Percentiles rank a stretch among this genome's conserved stretches.
Evolutionary conservation across 2,797 vertebrate species (phyloP).

Genomic region (Melanotaenia boesemani): DNA sequence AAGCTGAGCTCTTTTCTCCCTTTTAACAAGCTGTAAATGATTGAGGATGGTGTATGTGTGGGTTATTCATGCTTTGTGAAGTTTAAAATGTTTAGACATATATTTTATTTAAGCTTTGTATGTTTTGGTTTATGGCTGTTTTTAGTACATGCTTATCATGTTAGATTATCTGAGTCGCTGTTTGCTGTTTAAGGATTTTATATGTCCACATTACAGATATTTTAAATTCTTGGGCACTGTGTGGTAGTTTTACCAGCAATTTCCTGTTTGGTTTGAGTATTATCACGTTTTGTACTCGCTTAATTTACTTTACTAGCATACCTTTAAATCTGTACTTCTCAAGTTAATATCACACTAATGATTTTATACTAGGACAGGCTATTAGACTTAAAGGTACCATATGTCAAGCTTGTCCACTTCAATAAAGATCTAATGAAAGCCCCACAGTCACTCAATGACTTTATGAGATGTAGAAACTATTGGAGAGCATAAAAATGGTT

Average conservation of each 20-base stretch:
- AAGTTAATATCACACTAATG: background rate
- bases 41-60: background rate
- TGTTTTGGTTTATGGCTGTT: conserved; percentile 1
- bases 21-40: conserved; percentile 1
- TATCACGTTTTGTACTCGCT: background rate
- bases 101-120: background rate
- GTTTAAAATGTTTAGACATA: background rate
- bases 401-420: conserved; percentile 44
- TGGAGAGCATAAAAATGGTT: conserved; percentile 48
- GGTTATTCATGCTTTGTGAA: background rate
- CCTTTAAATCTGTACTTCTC: conserved; percentile 1
- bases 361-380: conserved; percentile 14
- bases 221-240: background rate
- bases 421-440: conserved; percentile 51
- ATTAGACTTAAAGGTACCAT: conserved; percentile 8
- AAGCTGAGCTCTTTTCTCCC: conserved; percentile 13
- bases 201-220: conserved; percentile 9
- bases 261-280: conserved; percentile 12
- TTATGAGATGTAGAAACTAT: conserved; percentile 25
- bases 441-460: conserved; percentile 48
- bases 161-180: background rate
- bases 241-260: background rate
- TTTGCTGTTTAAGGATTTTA: background rate
- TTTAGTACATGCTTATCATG: conserved; percentile 7
- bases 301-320: background rate